Percentiles rank a stretch among this genome's conserved stretches.
Evolutionary conservation across 1,140 invertebrate genomes (phyloP).

Genomic region (Ceratoteleas bidentatus): DNA sequence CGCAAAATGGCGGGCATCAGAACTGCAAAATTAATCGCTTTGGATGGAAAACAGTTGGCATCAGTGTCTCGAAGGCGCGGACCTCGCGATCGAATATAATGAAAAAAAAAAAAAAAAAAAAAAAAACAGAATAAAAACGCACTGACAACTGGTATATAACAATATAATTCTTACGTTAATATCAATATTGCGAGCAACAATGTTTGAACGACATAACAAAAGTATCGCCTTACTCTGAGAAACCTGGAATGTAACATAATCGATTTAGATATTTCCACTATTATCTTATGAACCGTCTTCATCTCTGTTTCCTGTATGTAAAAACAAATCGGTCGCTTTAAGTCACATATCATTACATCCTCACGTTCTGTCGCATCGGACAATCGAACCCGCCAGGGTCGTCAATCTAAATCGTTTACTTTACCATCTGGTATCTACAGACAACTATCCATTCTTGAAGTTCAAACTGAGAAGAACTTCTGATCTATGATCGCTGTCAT

Average conservation of each 20-base stretch:
- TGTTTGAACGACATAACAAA: constrained; percentile 40
- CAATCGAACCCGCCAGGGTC: neutral
- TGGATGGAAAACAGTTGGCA: too few species aligned
- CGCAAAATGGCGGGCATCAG: too few species aligned
- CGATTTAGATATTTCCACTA: constrained; percentile 41
- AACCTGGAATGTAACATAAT: constrained; percentile 58
- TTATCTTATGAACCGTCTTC: neutral
- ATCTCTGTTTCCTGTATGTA: neutral
- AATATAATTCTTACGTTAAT: constrained; percentile 37
- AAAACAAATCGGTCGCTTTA: too few species aligned
- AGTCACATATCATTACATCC: neutral
- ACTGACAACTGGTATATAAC: constrained; percentile 6
- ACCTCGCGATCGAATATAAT: too few species aligned
- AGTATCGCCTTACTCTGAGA: constrained; percentile 38
- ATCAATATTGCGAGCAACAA: constrained; percentile 46
- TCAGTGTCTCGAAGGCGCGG: too few species aligned
- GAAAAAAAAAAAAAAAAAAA: too few species aligned
- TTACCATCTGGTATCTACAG: constrained; percentile 38
- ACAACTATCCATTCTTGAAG: constrained; percentile 24
- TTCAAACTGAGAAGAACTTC: neutral
- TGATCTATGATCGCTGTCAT: too few species aligned
- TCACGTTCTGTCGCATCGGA: too few species aligned
- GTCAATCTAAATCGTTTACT: constrained; percentile 53
- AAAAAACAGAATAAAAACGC: too few species aligned
- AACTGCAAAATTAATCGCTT: too few species aligned